Base-by-base conservation (phyloP, 2,888 invertebrate species). In the Drosophila antonietae region DNA sequence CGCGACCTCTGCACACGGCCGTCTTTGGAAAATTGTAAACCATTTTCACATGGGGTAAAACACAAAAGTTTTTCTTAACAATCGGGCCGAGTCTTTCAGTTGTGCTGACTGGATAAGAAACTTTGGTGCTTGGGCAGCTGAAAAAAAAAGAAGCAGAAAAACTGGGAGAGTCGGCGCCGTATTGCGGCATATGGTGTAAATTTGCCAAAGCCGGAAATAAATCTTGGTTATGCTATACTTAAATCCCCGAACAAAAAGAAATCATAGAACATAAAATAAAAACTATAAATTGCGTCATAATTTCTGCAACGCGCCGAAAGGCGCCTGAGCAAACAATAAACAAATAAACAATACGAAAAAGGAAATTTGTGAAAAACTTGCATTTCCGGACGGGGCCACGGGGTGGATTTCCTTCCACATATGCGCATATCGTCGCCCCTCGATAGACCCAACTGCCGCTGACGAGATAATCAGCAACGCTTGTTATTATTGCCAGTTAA, bases 201-300 rank as follows among this genome's bases (percentile, higher is more conserved):
- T 87, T 84, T 79, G 73, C 69, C 59, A 81, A 79, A 89, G 83
- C 83, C 86, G 88, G 83, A 85, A 88, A 88, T 89, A 89, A 85
- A 89, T 85, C 88, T 88, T 89, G 73, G 89, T 89, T 84, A 84
- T 89, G 88, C 89, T 73, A 76, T 76, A 71, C 74, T 60, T 70
- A 81, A 67, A 62, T 58, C 85, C 68, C 72, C 56, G 59, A 80
- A 85, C 83, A 87, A 88, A 55, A 55, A 41, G 39, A 64, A 66
- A 61, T 62, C 70, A 60, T 46, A 60, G 33, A 59, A 71, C 66
- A 47, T 53, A 81, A 60, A 70, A 71, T 71, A 81, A 76, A 88
- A 89, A 84, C 84, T 84, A 89, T 84, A 88, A 89, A 85, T 85
- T 85, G 84, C 84, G 84, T 85, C 84, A 89, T 85, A 85, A 85